Conservation (phyloP, 2,797 vertebrate species). For the Pachyuromys duprasi region DNA sequence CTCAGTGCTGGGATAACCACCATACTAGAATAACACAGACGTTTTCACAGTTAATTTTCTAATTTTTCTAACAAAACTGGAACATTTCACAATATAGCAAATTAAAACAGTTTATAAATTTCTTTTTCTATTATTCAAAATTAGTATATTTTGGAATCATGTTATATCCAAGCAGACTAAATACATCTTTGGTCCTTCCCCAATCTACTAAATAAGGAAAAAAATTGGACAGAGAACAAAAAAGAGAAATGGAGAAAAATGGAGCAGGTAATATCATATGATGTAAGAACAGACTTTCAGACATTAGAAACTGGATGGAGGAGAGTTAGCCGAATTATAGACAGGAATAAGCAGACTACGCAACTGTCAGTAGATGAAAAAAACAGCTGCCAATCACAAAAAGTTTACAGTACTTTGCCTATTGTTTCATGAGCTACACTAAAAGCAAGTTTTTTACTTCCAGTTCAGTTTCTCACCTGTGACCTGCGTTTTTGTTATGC, state of each 20-base stretch:
- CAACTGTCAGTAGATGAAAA: not conserved
- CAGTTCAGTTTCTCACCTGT: not conserved
- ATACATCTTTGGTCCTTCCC: not conserved
- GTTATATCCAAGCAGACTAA: not conserved
- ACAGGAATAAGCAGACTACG: not conserved
- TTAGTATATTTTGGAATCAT: constrained; percentile 1
- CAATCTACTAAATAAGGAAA: not conserved
- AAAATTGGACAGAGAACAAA: not conserved
- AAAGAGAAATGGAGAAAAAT: not conserved
- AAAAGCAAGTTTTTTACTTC: not conserved
- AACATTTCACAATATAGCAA: not conserved
- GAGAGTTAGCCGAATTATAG: not conserved
- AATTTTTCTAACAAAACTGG: constrained; percentile 49
- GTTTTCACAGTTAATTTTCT: constrained; percentile 21
- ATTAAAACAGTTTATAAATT: constrained; percentile 34
- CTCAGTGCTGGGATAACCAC: not conserved
- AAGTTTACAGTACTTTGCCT: not conserved
- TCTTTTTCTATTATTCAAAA: constrained; percentile 49
- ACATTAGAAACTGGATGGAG: not conserved
- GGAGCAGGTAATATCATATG: not conserved
- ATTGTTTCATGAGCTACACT: not conserved
- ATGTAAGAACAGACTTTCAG: constrained; percentile 7
- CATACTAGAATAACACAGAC: not conserved
- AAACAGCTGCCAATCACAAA: not conserved
- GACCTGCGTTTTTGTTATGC: not conserved